These are phyloP conservation scores for Lagocephalus sceleratus DNA, from an alignment of 2,797 vertebrate genomes.

Conservation along the genomic window DNA sequence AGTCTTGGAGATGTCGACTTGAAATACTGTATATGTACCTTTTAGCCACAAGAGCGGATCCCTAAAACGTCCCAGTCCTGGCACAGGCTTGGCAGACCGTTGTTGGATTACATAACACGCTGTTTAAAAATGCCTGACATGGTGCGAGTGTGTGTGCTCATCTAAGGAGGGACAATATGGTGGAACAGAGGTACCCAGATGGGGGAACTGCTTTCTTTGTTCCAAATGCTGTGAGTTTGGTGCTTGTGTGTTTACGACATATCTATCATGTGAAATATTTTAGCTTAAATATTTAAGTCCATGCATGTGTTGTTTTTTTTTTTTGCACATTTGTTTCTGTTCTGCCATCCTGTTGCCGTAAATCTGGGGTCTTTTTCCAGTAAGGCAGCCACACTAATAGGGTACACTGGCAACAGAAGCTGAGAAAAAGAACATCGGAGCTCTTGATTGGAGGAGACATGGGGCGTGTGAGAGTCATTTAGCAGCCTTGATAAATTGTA, in stretches of 20 bases:
- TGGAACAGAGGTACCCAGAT: constrained; percentile 28
- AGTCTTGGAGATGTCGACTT: no score
- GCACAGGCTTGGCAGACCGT: not conserved
- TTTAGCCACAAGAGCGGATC: no score
- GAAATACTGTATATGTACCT: no score
- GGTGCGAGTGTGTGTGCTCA: constrained; percentile 16
- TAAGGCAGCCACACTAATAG: constrained; percentile 38
- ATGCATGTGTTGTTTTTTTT: constrained; percentile 1
- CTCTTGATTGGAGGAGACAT: constrained; percentile 44
- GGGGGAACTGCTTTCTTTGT: constrained; percentile 32
- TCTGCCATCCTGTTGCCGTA: not conserved
- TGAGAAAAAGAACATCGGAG: constrained; percentile 8
- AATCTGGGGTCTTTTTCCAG: constrained; percentile 24
- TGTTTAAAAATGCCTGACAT: constrained; percentile 37
- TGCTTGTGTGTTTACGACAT: not conserved
- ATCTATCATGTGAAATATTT: not conserved
- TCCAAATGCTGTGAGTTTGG: constrained; percentile 18
- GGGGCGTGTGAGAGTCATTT: constrained; percentile 33
- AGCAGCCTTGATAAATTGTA: constrained; percentile 24
- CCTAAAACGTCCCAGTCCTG: no score
- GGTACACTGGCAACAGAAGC: constrained; percentile 11
- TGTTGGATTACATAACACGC: constrained; percentile 38
- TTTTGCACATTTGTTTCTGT: constrained; percentile 8
- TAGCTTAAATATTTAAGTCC: not conserved
- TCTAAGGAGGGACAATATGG: constrained; percentile 9